Base-by-base conservation (phyloP, 2,888 invertebrate species). In the Eulithis testata region DNA sequence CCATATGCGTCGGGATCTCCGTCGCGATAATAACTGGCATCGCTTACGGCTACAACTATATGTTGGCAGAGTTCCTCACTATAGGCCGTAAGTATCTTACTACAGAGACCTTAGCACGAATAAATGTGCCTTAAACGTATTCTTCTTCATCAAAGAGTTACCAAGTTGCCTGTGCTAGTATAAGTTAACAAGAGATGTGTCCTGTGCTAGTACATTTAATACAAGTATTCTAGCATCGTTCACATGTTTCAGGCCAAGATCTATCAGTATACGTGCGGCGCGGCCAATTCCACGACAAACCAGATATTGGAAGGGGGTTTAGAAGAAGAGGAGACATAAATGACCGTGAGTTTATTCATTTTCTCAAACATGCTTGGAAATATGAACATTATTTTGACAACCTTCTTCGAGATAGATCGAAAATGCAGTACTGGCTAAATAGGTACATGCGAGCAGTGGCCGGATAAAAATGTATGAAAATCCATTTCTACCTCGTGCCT, bases 31-130 rank as follows among this genome's bases (percentile, higher is more conserved):
- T 77, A 0, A 85, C 87, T 0, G 91, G 91, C 4, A 71, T 90
- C 52, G 90, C 90, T 0, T 91, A 88, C 73, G 91, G 91, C 1
- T 91, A 91, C 80, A 87, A 91, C 78, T 89, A 88, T 67, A 87
- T 84, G 44, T 66, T 91, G 69, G 87, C 88, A 0, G 90, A 91
- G 62, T 89, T 80, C 70, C 71, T 89, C 12, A 79, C 81, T 3
- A 78, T 85, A 2, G 75, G 75, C 45, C 75, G 91, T 90, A 66
- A 77, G 85, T 68, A 43, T 36, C 5, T 8, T 4, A 37, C 8
- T 14, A 21, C 21, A 21, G 21, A 21, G 21, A 21, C 21, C 21
- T 21, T 3, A 27, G 2, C 5, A 44, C 8, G 9, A 44, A 11
- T 11, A 4, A 37, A 37, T 7, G 8, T 5, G 5, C 5, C 8